Evolutionary conservation across 1,140 invertebrate genomes (phyloP).

Genomic region (Pogonomyrmex californicus): DNA sequence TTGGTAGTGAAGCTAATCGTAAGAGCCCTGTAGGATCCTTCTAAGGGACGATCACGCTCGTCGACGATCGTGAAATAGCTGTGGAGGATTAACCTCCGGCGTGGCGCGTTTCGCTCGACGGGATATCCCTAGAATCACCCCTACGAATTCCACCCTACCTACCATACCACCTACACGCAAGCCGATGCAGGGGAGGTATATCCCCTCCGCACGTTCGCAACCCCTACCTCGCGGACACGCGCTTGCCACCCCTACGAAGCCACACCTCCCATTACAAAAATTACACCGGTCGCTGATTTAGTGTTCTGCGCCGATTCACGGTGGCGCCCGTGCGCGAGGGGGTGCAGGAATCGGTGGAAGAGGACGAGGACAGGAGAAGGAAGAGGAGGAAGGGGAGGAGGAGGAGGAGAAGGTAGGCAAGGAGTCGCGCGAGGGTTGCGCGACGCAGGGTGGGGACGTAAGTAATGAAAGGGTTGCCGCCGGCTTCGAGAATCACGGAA

Average conservation of each 20-base stretch:
- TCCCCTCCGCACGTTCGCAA: slow-evolving; percentile 46
- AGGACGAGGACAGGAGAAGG: background rate
- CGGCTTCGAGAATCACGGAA: slow-evolving; percentile 86
- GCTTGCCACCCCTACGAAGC: slow-evolving; percentile 79
- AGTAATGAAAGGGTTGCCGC: slow-evolving; percentile 87
- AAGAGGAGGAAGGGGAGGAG: background rate
- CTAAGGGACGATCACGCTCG: slow-evolving; percentile 37
- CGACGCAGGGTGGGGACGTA: slow-evolving; percentile 79
- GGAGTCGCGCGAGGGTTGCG: slow-evolving; percentile 65
- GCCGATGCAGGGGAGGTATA: slow-evolving; percentile 72
- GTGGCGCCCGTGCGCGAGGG: slow-evolving; percentile 67
- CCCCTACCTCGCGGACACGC: slow-evolving; percentile 67
- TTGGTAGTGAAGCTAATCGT: background rate
- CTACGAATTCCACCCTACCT: slow-evolving; percentile 67
- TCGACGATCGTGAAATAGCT: slow-evolving; percentile 68
- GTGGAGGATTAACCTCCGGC: slow-evolving; percentile 73
- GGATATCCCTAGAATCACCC: slow-evolving; percentile 73
- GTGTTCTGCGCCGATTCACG: slow-evolving; percentile 83
- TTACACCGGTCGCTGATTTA: slow-evolving; percentile 87
- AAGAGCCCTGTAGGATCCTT: background rate
- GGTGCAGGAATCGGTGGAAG: slow-evolving; percentile 53
- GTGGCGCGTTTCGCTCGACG: slow-evolving; percentile 68
- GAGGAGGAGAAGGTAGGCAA: slow-evolving; percentile 35
- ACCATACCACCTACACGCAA: slow-evolving; percentile 56
- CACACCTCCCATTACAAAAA: slow-evolving; percentile 88